Conservation (phyloP, 2,797 vertebrate species). For the Hippopotamyrus pictus region DNA sequence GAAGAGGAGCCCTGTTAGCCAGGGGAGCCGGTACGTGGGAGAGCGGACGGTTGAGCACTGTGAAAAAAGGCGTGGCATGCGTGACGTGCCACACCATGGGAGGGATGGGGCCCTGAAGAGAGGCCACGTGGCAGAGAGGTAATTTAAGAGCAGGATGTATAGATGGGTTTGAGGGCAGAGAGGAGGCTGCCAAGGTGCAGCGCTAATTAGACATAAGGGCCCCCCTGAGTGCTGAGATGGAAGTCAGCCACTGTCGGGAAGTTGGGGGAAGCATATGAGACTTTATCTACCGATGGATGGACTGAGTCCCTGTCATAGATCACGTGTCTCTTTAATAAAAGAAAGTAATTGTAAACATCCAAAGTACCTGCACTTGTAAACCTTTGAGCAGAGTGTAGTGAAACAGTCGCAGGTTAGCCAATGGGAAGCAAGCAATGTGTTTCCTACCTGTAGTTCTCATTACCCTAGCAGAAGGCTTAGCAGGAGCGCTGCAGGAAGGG, state of each 20-base stretch:
- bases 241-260: conserved; percentile 46
- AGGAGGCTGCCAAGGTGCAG: conserved; percentile 54
- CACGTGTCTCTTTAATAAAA: not conserved
- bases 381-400: not conserved
- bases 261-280: conserved; percentile 31
- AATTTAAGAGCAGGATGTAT: conserved; percentile 62
- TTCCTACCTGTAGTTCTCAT: not conserved
- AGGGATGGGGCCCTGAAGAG: conserved; percentile 45
- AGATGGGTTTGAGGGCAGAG: conserved; percentile 58
- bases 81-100: conserved; percentile 33
- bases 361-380: not conserved
- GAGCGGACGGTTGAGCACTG: conserved; percentile 40
- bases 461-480: not conserved
- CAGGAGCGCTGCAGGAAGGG: not conserved
- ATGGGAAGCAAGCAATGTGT: not conserved
- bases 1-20: conserved; percentile 18
- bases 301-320: not conserved
- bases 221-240: conserved; percentile 53
- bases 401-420: not conserved
- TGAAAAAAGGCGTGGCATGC: conserved; percentile 37
- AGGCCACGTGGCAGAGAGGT: conserved; percentile 57
- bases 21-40: conserved; percentile 28
- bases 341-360: not conserved
- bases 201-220: conserved; percentile 65
- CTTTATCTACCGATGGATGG: conserved; percentile 39